Evolutionary conservation across 2,888 invertebrate species (phyloP).

Genomic region (Bellardia pandia): DNA sequence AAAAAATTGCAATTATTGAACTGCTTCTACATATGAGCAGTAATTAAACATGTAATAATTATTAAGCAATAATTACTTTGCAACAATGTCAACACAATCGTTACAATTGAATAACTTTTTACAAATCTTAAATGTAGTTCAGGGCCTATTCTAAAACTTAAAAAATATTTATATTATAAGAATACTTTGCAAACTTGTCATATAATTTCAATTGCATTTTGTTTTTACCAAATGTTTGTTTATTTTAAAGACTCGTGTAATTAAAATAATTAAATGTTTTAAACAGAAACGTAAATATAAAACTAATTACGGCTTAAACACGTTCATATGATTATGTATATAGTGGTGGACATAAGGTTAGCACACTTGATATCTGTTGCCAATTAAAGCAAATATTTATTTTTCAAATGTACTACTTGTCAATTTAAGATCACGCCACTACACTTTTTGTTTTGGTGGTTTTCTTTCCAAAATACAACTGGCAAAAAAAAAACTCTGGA

Average conservation of each 20-base stretch:
- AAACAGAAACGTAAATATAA: constrained; percentile 9
- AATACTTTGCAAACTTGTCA: not conserved
- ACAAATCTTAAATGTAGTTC: not conserved
- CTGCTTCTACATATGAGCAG: too few relatives aligned
- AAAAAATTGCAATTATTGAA: too few relatives aligned
- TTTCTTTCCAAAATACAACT: too few relatives aligned
- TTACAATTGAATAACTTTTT: too few relatives aligned
- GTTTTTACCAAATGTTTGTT: not conserved
- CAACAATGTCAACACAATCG: too few relatives aligned
- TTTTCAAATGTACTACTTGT: not conserved
- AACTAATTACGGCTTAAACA: constrained; percentile 41
- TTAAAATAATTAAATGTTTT: constrained; percentile 39
- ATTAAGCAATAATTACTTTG: too few relatives aligned
- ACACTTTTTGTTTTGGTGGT: not conserved
- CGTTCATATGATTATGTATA: constrained; percentile 24
- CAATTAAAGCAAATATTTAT: too few relatives aligned
- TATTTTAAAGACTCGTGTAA: not conserved
- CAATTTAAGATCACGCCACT: too few relatives aligned
- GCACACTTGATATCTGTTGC: too few relatives aligned
- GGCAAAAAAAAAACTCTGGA: too few relatives aligned
- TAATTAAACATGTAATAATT: too few relatives aligned
- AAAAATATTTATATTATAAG: not conserved
- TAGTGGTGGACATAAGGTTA: too few relatives aligned
- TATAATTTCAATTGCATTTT: not conserved
- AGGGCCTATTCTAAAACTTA: not conserved